Evolutionary conservation across 2,888 invertebrate species (phyloP).

Genomic region (Tupiocoris notatus): DNA sequence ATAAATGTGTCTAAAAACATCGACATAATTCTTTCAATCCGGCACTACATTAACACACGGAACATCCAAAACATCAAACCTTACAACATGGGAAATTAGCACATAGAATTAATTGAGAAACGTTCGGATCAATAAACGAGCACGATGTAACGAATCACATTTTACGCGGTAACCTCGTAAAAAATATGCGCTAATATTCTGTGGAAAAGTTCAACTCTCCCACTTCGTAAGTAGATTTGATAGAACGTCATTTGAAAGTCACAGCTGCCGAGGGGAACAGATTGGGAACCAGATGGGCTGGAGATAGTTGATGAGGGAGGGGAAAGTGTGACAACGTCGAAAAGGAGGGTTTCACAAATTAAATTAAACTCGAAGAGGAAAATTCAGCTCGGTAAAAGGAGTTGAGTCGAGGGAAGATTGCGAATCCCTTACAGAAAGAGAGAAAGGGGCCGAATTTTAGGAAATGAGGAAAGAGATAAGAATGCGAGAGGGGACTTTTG

Average conservation of each 20-base stretch:
- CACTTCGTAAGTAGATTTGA: slow-evolving; percentile 9
- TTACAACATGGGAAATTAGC: too few relatives aligned
- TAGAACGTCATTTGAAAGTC: slow-evolving; percentile 11
- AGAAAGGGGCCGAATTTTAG: neutral
- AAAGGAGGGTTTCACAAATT: slow-evolving; percentile 14
- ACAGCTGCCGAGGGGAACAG: neutral
- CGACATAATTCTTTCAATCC: too few relatives aligned
- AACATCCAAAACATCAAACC: too few relatives aligned
- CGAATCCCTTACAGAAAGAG: neutral
- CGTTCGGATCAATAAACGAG: too few relatives aligned
- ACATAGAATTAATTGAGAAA: too few relatives aligned
- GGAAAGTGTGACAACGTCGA: neutral
- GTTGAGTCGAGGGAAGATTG: neutral
- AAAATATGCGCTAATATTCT: neutral
- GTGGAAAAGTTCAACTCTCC: neutral
- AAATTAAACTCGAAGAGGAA: slow-evolving; percentile 17
- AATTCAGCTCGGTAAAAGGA: slow-evolving; percentile 6
- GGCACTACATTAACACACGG: too few relatives aligned
- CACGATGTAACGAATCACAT: neutral
- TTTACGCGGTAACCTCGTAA: neutral
- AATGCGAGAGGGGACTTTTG: neutral
- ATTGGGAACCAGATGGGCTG: slow-evolving; percentile 9
- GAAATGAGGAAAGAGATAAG: neutral
- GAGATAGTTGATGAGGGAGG: neutral
- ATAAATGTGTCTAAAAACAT: too few relatives aligned